Evolutionary conservation across 2,888 invertebrate genomes (phyloP).

Genomic region (Stenodema calcarata): DNA sequence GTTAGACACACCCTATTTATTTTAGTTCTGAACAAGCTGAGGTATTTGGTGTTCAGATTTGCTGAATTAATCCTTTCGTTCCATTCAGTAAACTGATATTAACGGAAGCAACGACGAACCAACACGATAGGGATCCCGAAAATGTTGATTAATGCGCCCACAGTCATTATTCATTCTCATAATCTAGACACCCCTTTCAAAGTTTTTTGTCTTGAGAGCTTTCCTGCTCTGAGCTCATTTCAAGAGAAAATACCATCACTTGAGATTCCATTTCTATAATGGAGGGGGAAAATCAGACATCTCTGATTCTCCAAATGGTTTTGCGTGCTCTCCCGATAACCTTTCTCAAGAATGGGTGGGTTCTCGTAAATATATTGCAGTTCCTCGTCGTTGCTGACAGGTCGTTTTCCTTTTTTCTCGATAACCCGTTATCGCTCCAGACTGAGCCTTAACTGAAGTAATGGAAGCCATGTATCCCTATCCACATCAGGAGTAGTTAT

Average conservation of each 20-base stretch:
- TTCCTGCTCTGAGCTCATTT: not conserved
- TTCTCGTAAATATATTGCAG: not conserved
- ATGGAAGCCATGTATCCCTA: not conserved
- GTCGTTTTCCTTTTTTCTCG: not conserved
- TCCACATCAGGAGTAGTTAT: too few relatives aligned
- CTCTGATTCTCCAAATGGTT: not conserved
- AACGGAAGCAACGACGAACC: too few relatives aligned
- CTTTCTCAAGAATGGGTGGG: not conserved
- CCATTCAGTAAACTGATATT: too few relatives aligned
- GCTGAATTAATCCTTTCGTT: too few relatives aligned
- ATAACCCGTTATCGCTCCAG: not conserved
- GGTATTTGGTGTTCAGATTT: too few relatives aligned
- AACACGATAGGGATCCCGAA: too few relatives aligned
- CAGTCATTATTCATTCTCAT: not conserved
- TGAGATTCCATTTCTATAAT: not conserved
- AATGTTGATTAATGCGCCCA: not conserved
- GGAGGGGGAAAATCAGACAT: not conserved
- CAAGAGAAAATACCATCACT: not conserved
- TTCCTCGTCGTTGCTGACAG: not conserved
- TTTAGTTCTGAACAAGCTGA: too few relatives aligned
- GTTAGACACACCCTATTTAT: too few relatives aligned
- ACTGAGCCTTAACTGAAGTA: not conserved
- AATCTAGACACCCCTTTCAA: not conserved
- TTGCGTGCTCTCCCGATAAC: not conserved
- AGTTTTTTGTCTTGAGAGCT: not conserved